Evolutionary conservation across 23 tunicate species (phyloP).

Genomic region (Styela plicata): DNA sequence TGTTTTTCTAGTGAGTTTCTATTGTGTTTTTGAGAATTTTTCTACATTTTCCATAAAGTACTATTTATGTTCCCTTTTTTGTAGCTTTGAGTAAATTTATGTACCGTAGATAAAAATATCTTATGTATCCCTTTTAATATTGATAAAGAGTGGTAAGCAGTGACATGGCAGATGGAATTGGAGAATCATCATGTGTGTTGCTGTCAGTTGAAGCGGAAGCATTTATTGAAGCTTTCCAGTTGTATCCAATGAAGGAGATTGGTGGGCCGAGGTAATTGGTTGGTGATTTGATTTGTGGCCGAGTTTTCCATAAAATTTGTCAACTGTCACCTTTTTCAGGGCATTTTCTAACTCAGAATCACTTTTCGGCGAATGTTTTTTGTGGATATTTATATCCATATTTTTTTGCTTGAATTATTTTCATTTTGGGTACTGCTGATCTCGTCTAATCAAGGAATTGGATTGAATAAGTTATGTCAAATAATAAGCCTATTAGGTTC

Average conservation of each 20-base stretch:
- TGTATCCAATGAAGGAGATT: conserved; percentile 52
- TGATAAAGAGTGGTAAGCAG: no score
- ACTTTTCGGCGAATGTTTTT: no score
- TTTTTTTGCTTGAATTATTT: no score
- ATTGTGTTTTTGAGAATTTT: not conserved
- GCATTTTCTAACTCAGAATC: no score
- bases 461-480: no score
- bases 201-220: conserved; percentile 73
- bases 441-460: no score
- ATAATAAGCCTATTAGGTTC: no score
- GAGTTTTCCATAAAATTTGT: no score
- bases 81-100: not conserved
- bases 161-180: not conserved
- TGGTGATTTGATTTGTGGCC: not conserved
- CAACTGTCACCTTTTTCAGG: no score
- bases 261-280: conserved; percentile 68
- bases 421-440: no score
- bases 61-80: conserved; percentile 4
- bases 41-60: not conserved
- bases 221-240: conserved; percentile 46
- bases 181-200: conserved; percentile 28
- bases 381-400: no score
- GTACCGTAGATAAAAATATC: not conserved
- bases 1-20: not conserved
- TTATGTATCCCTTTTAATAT: no score